phyloP scores from a whole-genome alignment of 2,113 vertebrate genomes.

The Pterocles burchelli region DNA sequence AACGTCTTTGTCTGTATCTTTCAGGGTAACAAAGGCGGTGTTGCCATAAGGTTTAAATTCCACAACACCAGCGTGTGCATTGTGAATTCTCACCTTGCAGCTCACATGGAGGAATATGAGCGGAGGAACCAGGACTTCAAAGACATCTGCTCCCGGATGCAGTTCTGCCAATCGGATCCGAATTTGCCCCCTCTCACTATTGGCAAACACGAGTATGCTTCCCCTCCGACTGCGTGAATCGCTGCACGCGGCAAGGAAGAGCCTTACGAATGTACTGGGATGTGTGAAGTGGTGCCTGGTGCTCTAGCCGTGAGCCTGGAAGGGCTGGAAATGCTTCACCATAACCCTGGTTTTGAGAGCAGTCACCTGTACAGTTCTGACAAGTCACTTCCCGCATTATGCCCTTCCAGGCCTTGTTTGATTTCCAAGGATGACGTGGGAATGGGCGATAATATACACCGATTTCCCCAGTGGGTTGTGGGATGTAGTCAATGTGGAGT shows the following conservation, averaged over 20 bases:
- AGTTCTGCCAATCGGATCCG: slow-evolving; percentile 82
- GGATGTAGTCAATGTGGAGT: neutral
- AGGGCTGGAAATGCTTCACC: neutral
- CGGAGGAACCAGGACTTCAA: slow-evolving; percentile 94
- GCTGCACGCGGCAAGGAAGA: neutral
- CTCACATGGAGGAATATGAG: slow-evolving; percentile 91
- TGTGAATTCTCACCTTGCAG: slow-evolving; percentile 94
- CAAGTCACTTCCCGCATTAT: rapidly evolving
- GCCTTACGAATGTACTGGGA: neutral
- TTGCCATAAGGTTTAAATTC: slow-evolving; percentile 91
- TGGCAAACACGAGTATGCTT: slow-evolving; percentile 88
- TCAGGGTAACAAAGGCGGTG: slow-evolving; percentile 97
- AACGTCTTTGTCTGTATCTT: neutral
- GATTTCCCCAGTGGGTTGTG: neutral
- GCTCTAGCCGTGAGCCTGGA: rapidly evolving
- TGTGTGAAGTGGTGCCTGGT: neutral
- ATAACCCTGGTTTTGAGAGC: neutral
- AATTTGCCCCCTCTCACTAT: slow-evolving; percentile 83
- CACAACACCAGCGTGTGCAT: slow-evolving; percentile 93
- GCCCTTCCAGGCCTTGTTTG: neutral
- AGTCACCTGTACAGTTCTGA: neutral
- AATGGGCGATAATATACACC: neutral
- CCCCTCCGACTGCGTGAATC: rapidly evolving
- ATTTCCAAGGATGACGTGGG: neutral
- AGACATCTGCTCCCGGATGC: slow-evolving; percentile 92